Evolutionary conservation across 2,113 vertebrate species (phyloP).

Genomic region (Asarcornis scutulata): DNA sequence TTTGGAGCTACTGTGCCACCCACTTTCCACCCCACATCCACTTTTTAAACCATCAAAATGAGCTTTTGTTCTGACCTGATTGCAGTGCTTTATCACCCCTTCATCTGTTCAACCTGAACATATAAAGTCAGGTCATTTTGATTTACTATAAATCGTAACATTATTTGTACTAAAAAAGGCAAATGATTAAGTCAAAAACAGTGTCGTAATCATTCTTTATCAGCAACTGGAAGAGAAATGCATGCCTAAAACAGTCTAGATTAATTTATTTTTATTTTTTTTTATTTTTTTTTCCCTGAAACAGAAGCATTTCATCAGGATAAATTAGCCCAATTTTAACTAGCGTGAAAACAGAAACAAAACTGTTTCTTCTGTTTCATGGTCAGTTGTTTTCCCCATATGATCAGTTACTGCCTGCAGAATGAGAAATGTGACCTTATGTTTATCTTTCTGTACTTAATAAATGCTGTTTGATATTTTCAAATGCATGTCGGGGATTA

Average conservation of each 20-base stretch:
- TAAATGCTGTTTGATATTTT: slow-evolving; percentile 41
- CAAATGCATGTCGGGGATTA: neutral
- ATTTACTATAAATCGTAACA: neutral
- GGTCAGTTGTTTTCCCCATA: neutral
- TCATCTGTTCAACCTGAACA: neutral
- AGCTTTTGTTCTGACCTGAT: neutral
- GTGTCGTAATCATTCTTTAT: neutral
- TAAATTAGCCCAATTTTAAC: neutral
- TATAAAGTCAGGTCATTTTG: neutral
- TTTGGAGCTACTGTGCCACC: neutral
- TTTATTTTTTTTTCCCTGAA: neutral
- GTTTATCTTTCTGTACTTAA: slow-evolving; percentile 21
- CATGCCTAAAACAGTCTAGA: neutral
- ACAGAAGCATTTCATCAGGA: neutral
- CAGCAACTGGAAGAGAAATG: neutral
- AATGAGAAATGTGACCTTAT: neutral
- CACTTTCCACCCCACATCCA: too few species aligned
- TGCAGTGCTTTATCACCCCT: neutral
- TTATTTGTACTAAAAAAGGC: neutral
- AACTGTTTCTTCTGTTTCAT: neutral
- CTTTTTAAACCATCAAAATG: neutral
- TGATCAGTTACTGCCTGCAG: neutral
- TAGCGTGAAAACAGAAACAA: neutral
- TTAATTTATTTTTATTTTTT: neutral
- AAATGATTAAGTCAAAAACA: neutral